phyloP scores from a whole-genome alignment of 2,113 vertebrate species.

The Microcebus murinus region DNA sequence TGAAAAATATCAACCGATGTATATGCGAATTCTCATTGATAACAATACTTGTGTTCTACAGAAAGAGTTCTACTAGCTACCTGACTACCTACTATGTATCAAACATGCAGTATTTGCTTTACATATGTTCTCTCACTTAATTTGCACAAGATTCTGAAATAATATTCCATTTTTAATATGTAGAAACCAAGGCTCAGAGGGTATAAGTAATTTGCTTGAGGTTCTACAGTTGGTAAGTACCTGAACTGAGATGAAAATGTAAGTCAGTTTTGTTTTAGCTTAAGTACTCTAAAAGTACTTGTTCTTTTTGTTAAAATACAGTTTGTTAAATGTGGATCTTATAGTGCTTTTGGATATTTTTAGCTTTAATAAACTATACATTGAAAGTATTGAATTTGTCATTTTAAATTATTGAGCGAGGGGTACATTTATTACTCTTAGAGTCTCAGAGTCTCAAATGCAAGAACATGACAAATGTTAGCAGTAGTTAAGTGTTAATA shows the following conservation, averaged over 20 bases:
- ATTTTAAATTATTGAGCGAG: slow-evolving; percentile 36
- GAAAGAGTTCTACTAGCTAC: neutral
- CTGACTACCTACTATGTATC: neutral
- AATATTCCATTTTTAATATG: neutral
- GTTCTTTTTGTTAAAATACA: neutral
- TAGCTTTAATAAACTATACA: neutral
- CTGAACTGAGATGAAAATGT: neutral
- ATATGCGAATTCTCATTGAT: neutral
- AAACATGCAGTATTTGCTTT: neutral
- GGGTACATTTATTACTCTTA: neutral
- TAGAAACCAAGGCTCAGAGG: neutral
- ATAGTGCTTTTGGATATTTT: neutral
- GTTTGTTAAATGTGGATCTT: neutral
- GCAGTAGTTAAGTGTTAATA: slow-evolving; percentile 12
- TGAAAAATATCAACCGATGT: neutral
- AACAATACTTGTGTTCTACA: neutral
- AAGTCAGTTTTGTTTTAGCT: neutral
- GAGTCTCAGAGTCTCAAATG: neutral
- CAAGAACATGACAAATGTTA: neutral
- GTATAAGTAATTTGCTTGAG: neutral
- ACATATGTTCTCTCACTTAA: neutral
- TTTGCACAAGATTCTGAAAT: neutral
- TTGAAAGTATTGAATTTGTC: neutral
- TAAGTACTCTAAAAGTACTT: slow-evolving; percentile 25
- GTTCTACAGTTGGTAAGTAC: neutral